Percentiles rank a stretch among this genome's conserved stretches.
phyloP scores from a whole-genome alignment of 2,113 vertebrate genomes.

The Pollimyrus isidori region DNA sequence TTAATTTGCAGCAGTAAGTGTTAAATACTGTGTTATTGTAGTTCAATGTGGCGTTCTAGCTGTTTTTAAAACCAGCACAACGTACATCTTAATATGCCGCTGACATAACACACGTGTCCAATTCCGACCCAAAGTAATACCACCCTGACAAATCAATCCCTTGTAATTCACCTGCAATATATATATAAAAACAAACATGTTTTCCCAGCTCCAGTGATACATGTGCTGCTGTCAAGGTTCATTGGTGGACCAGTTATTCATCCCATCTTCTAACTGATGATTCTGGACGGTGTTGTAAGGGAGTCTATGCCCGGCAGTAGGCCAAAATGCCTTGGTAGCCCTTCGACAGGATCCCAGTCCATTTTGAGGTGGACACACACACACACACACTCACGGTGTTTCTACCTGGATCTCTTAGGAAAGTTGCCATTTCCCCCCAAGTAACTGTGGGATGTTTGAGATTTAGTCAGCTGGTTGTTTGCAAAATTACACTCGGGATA shows the following conservation, averaged over 20 bases:
- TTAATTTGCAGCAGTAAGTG: background rate
- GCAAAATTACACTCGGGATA: slow-evolving; percentile 25
- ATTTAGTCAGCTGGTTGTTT: slow-evolving; percentile 42
- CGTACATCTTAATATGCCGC: background rate
- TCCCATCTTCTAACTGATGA: background rate
- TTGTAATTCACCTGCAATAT: background rate
- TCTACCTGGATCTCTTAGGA: background rate
- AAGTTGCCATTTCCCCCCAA: background rate
- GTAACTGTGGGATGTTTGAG: background rate
- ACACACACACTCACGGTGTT: background rate
- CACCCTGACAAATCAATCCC: background rate
- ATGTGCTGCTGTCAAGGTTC: background rate
- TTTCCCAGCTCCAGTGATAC: background rate
- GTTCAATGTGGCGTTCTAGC: background rate
- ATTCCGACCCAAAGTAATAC: background rate
- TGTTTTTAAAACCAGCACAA: background rate
- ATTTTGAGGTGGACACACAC: background rate
- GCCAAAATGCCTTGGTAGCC: background rate
- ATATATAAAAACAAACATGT: background rate
- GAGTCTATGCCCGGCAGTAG: background rate
- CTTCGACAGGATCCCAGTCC: background rate
- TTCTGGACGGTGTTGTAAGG: background rate
- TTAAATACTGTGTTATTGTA: background rate
- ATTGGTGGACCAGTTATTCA: background rate
- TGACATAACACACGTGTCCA: background rate